phyloP scores from a whole-genome alignment of 2,888 invertebrate species.

The Girardia tigrina region DNA sequence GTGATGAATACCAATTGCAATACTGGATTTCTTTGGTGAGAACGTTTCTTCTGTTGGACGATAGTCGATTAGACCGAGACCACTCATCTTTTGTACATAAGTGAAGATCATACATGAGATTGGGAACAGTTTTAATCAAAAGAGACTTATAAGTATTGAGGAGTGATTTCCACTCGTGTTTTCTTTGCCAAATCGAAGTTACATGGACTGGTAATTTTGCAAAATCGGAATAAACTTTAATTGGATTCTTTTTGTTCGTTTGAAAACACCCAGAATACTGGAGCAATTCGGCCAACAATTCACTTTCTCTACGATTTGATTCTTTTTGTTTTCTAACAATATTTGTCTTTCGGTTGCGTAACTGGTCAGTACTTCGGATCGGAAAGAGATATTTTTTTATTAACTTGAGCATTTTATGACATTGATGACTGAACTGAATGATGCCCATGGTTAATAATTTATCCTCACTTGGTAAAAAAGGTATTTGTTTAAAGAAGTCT shows the following conservation, averaged over 20 bases:
- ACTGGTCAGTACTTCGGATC: slow-evolving; percentile 16
- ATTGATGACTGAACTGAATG: slow-evolving; percentile 27
- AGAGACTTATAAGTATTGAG: not conserved
- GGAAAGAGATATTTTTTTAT: slow-evolving; percentile 24
- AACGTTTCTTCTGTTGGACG: not conserved
- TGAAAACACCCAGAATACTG: not conserved
- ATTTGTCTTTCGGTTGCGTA: slow-evolving; percentile 12
- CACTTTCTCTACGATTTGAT: not conserved
- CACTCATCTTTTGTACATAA: not conserved
- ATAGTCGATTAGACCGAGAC: not conserved
- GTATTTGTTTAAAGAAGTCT: not conserved
- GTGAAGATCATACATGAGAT: not conserved
- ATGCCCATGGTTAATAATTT: slow-evolving; percentile 14
- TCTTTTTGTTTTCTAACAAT: not conserved
- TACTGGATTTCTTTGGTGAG: not conserved
- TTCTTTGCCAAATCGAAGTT: not conserved
- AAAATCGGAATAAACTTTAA: not conserved
- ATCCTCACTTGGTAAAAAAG: slow-evolving; percentile 13
- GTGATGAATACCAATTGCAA: not conserved
- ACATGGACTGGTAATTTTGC: not conserved
- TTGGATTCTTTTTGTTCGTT: not conserved
- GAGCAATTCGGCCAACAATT: not conserved
- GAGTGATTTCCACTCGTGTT: not conserved
- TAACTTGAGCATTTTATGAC: not conserved
- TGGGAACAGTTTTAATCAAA: not conserved